Evolutionary conservation across 64 coral and sea anemone species (phyloP).

Genomic region (Stylophora pistillata): DNA sequence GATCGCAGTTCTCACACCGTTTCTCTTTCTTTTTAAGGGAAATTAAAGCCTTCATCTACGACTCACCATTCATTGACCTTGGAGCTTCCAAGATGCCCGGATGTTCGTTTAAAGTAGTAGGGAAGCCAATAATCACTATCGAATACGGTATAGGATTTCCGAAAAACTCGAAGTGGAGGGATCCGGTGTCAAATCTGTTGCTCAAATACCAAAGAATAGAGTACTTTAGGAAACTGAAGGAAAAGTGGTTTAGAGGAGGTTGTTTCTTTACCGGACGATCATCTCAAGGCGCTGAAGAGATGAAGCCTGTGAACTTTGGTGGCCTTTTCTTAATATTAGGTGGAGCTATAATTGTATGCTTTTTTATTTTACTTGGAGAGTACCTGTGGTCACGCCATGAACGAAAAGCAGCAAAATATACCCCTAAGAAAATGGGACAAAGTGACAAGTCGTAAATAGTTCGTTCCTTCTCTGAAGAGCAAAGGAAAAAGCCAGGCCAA

Average conservation of each 20-base stretch:
- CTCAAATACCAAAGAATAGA: slow-evolving; percentile 73
- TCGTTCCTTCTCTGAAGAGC: no score
- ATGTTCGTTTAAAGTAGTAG: slow-evolving; percentile 72
- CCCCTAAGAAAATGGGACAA: background rate
- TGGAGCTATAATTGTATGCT: slow-evolving; percentile 39
- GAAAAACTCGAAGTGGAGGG: slow-evolving; percentile 63
- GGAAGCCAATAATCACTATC: slow-evolving; percentile 57
- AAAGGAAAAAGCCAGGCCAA: no score
- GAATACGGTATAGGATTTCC: slow-evolving; percentile 56
- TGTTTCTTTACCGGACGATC: slow-evolving; percentile 35
- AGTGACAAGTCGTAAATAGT: no score
- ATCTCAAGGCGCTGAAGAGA: slow-evolving; percentile 11
- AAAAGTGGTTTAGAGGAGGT: slow-evolving; percentile 74
- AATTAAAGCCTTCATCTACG: slow-evolving; percentile 76
- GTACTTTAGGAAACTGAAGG: slow-evolving; percentile 60
- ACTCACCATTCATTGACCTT: slow-evolving; percentile 77
- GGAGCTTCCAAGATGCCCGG: slow-evolving; percentile 71
- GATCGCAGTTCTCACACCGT: no score
- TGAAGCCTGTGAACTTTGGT: slow-evolving; percentile 64
- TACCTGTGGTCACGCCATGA: background rate
- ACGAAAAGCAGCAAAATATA: background rate
- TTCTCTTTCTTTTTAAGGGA: slow-evolving; percentile 43
- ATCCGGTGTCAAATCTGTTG: slow-evolving; percentile 64
- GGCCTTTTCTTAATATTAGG: slow-evolving; percentile 62
- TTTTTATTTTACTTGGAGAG: slow-evolving; percentile 59